Base-by-base conservation (phyloP, 2,797 vertebrate genomes). In the Eulemur albifrons region DNA sequence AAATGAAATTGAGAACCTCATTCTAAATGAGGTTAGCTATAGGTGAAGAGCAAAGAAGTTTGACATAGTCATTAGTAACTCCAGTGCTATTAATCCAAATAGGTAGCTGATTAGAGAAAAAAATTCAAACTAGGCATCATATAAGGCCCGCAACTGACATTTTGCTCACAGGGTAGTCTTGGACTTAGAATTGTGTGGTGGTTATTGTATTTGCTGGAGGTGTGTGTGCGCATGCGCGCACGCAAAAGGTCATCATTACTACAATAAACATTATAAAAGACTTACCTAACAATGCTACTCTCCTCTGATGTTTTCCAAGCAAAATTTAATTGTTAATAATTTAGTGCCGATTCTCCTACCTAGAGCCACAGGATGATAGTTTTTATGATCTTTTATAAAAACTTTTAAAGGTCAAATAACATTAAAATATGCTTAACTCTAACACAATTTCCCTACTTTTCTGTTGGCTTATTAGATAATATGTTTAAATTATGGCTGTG, bases 11-110 rank as follows among this genome's bases (percentile, higher is more conserved):
- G 5, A 59, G 57, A 59, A 4, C 57, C 57, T 59, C 57, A 59
- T 27, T 97, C 95, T 92, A 96, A 88, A 90, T 88, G 92, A 90
- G 88, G 80, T 94, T 95, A 83, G n/a, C 17, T 20, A 1, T 65
- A 76, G 95, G 88, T 81, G 95, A 82, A 35, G 32, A 95, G 96
- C 35, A 52, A 88, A 89, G 73, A 40, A 30, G 35, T 4, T 77
- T 32, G 75, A 93, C 81, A 87, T 0, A 91, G 91, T 40, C 61
- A 6, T 93, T 17, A 59, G 65, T 61, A 50, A 57, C 27, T 79
- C 54, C 17, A 82, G 69, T 4, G 15, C 30, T 89, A 48, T 81
- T 25, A 40, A 38, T 87, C 63, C 48, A 43, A 57, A 93, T 10
- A 81, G 57, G 40, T 48, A 48, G 48, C 54, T 38, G 32, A 35